These are phyloP conservation scores for Phataginus tricuspis DNA, from an alignment of 2,797 vertebrate genomes.

Conservation along the genomic window DNA sequence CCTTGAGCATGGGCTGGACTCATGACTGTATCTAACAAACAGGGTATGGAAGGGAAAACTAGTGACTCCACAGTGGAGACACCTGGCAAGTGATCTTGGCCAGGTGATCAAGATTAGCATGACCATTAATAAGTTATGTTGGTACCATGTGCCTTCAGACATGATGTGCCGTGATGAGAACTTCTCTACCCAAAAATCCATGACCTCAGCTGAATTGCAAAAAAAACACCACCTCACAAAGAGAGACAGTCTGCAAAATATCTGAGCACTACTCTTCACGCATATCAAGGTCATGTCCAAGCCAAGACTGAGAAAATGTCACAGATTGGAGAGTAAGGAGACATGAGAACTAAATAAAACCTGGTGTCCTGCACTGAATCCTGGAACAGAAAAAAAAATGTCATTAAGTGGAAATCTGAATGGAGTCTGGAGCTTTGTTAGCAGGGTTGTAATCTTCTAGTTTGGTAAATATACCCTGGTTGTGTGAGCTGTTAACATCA, in stretches of 20 bases:
- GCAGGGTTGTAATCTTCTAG: fast-evolving
- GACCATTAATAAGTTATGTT: neutral
- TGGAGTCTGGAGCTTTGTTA: neutral
- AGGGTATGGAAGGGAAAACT: neutral
- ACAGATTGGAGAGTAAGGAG: neutral
- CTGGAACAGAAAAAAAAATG: neutral
- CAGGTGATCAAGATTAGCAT: neutral
- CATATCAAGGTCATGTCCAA: neutral
- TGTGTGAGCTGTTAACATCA: neutral
- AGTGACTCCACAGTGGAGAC: neutral
- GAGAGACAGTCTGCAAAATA: neutral
- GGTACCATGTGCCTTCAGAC: fast-evolving
- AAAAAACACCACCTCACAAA: neutral
- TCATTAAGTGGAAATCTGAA: neutral
- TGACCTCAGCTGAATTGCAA: neutral
- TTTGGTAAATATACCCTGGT: too few species aligned
- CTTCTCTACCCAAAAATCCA: neutral
- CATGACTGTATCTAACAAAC: neutral
- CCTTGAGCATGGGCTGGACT: neutral
- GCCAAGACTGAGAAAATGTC: neutral
- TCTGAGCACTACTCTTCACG: neutral
- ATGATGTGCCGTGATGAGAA: fast-evolving
- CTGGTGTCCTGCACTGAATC: neutral
- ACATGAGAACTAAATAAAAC: neutral
- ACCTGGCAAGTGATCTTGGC: neutral